Evolutionary conservation across 2,888 invertebrate genomes (phyloP), one percentile per base, ranked within the genome.

Genomic region (Mantis religiosa): DNA sequence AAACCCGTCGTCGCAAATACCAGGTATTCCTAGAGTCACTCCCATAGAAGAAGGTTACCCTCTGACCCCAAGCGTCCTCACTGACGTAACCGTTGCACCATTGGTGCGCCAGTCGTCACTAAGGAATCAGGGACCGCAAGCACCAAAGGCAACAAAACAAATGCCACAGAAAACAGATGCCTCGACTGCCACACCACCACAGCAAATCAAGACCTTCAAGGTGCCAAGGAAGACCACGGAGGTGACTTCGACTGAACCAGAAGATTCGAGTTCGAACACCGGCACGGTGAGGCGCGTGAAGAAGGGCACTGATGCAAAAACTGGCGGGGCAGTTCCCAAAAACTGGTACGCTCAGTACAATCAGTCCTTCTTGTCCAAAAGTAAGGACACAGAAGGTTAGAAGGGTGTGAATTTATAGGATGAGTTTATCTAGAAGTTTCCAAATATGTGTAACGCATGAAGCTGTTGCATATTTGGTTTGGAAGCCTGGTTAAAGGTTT

Each of bases 21-120:
- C 91, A 25, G 91, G 92, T 88, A 92, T 89, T 92, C 93, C 91
- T 89, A 91, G 88, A 91, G 91, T 90, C 89, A 91, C 90, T 91
- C 92, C 91, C 90, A 34, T 82, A 20, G 81, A 81, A 4, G 82
- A 86, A 4, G 88, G 85, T 20, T 88, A 88, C 27, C 85, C 88
- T 15, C 47, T 88, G 20, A 88, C 84, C n/a, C 54, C 88, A 7
- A 83, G 84, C 12, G 0, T 25, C 28, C 25, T 86, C 20, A 28
- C 28, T 25, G 71, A 86, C 2, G 20, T 25, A 14, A n/a, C 27
- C 15, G 25, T 3, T 71, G 25, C 27, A 25, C 81, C 81, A 9
- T 28, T 71, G 54, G 54, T 71, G 20, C 81, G 86, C 15, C 81
- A 86, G 28, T 81, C 86, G 0, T 81, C 81, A 14, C 20, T 81